phyloP scores from a whole-genome alignment of 2,888 invertebrate genomes.

The Caenorhabditis plicata region DNA sequence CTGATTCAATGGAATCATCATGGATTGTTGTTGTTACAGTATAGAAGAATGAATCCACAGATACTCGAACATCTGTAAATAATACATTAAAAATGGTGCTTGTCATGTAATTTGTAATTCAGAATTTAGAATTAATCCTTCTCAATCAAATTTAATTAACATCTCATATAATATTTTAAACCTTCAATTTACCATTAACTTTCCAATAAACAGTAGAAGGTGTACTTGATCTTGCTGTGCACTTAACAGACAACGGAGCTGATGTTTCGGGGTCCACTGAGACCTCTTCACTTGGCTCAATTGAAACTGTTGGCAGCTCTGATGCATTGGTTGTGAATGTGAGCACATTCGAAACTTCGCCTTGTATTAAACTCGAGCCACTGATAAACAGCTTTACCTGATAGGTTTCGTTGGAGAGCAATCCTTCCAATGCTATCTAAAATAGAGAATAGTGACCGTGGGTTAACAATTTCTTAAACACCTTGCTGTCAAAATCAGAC shows the following conservation, averaged over 20 bases:
- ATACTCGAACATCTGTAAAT: conserved; percentile 20
- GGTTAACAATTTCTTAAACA: neutral
- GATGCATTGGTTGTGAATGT: conserved; percentile 20
- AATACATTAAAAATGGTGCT: neutral
- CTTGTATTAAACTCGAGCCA: conserved; percentile 17
- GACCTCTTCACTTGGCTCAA: conserved; percentile 13
- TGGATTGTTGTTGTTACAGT: conserved; percentile 34
- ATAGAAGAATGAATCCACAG: conserved; percentile 41
- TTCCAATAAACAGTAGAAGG: conserved; percentile 29
- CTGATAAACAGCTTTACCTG: conserved; percentile 33
- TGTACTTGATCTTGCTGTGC: conserved; percentile 27
- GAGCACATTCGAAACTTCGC: conserved; percentile 21
- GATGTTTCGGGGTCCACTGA: conserved; percentile 32
- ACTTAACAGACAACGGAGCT: conserved; percentile 29
- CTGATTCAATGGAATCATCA: conserved; percentile 29
- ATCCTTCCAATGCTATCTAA: conserved; percentile 26
- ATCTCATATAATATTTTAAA: too few species aligned
- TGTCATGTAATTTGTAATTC: too few species aligned
- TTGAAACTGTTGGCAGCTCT: conserved; percentile 25
- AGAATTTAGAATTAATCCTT: too few species aligned
- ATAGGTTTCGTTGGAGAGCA: conserved; percentile 27
- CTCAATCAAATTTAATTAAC: too few species aligned
- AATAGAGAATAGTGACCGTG: neutral
- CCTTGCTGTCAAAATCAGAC: conserved; percentile 27
- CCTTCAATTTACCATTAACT: conserved; percentile 14